phyloP scores from a whole-genome alignment of 1,140 invertebrate species.

The Anoplophora glabripennis region DNA sequence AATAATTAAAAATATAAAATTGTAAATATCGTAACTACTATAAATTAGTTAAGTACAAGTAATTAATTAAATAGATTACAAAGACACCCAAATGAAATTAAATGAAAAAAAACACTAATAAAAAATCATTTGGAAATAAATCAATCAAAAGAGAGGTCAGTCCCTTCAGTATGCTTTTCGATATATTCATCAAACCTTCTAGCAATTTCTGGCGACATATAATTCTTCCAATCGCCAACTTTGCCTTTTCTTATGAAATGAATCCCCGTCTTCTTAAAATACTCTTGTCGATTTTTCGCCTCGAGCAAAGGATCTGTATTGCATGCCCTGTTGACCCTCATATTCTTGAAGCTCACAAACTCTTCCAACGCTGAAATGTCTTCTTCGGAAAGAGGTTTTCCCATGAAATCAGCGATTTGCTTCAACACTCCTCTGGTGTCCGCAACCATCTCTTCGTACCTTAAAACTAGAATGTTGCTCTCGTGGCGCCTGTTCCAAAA shows the following conservation, averaged over 20 bases:
- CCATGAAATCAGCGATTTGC: slow-evolving; percentile 71
- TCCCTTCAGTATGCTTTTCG: slow-evolving; percentile 62
- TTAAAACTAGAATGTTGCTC: slow-evolving; percentile 75
- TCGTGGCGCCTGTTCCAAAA: slow-evolving; percentile 74
- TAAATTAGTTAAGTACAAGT: no score
- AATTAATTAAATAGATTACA: no score
- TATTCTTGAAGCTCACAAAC: slow-evolving; percentile 75
- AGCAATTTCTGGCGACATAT: slow-evolving; percentile 70
- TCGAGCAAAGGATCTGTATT: slow-evolving; percentile 66
- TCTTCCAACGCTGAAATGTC: slow-evolving; percentile 65
- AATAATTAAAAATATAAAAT: no score
- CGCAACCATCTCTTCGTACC: slow-evolving; percentile 82
- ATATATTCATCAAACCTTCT: slow-evolving; percentile 74
- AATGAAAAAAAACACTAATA: no score
- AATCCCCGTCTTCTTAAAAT: slow-evolving; percentile 54
- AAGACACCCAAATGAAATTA: no score
- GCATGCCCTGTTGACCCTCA: slow-evolving; percentile 69
- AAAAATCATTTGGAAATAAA: no score
- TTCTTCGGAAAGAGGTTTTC: slow-evolving; percentile 62
- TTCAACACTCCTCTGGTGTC: slow-evolving; percentile 62
- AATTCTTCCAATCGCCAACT: slow-evolving; percentile 81
- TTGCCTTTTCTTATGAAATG: slow-evolving; percentile 78
- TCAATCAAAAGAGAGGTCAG: slow-evolving; percentile 57
- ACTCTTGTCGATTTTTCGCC: slow-evolving; percentile 52
- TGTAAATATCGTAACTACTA: no score